These are phyloP conservation scores for Neoseiulus cucumeris DNA, from an alignment of 1,140 invertebrate species.

Conservation along the genomic window DNA sequence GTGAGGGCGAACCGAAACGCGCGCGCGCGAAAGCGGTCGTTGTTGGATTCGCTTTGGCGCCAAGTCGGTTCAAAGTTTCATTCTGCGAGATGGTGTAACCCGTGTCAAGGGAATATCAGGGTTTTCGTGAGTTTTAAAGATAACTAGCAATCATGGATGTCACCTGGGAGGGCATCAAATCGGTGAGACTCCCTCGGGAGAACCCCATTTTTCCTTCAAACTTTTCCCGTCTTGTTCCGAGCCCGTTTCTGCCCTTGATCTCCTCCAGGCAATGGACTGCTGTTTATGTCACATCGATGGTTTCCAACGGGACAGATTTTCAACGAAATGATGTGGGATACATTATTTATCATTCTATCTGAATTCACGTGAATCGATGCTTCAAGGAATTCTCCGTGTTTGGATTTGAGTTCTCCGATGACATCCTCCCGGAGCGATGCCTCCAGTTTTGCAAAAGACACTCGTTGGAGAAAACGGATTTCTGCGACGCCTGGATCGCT, in stretches of 20 bases:
- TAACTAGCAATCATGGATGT: neutral
- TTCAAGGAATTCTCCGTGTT: neutral
- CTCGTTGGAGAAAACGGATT: neutral
- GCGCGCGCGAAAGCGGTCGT: neutral
- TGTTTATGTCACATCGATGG: too few species aligned
- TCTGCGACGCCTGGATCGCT: neutral
- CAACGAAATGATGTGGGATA: too few species aligned
- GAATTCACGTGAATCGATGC: neutral
- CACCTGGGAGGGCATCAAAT: neutral
- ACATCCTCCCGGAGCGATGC: neutral
- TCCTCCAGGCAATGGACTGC: too few species aligned
- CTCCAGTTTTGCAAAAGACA: neutral
- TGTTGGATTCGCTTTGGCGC: slow-evolving; percentile 7
- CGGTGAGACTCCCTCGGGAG: neutral
- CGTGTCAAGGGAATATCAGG: neutral
- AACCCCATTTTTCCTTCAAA: too few species aligned
- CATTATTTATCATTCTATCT: too few species aligned
- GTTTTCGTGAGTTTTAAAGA: neutral
- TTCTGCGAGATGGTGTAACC: neutral
- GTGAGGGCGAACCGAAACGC: neutral
- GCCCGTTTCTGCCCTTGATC: too few species aligned
- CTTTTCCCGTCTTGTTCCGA: too few species aligned
- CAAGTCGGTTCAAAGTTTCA: neutral
- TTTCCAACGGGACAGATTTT: too few species aligned
- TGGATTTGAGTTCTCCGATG: neutral